These are phyloP conservation scores for Rhopalosiphum maidis DNA, from an alignment of 1,140 invertebrate species.

Conservation along the genomic window DNA sequence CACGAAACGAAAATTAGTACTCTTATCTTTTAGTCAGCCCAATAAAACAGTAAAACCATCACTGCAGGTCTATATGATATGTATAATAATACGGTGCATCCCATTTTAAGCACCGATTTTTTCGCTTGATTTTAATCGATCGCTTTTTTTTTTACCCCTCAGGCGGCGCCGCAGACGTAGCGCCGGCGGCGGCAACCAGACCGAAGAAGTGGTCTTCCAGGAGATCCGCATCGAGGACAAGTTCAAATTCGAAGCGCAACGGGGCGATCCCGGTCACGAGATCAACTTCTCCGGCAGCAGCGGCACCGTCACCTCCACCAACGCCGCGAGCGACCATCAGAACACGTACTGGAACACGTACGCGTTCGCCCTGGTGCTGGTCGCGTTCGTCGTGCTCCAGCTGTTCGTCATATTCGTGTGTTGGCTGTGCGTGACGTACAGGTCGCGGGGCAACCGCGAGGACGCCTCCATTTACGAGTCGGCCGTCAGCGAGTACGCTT, in stretches of 20 bases:
- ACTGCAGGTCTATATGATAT: no score
- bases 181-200: conserved; percentile 30
- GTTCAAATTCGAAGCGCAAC: conserved; percentile 63
- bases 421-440: neutral
- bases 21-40: no score
- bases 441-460: neutral
- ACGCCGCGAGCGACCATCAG: neutral
- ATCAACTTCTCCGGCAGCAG: neutral
- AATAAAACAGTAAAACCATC: no score
- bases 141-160: neutral
- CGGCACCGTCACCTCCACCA: neutral
- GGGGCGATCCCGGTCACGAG: neutral
- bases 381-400: conserved; percentile 7
- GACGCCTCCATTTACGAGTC: neutral
- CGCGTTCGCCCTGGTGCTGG: neutral
- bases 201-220: conserved; percentile 65
- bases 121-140: no score
- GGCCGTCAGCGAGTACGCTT: neutral
- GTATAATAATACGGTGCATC: no score
- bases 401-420: conserved; percentile 1
- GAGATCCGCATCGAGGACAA: conserved; percentile 67
- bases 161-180: conserved; percentile 14
- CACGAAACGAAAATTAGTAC: no score
- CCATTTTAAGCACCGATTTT: no score
- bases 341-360: conserved; percentile 29